These are phyloP conservation scores for Microplitis deprimator DNA, from an alignment of 2,888 invertebrate species.

Conservation along the genomic window DNA sequence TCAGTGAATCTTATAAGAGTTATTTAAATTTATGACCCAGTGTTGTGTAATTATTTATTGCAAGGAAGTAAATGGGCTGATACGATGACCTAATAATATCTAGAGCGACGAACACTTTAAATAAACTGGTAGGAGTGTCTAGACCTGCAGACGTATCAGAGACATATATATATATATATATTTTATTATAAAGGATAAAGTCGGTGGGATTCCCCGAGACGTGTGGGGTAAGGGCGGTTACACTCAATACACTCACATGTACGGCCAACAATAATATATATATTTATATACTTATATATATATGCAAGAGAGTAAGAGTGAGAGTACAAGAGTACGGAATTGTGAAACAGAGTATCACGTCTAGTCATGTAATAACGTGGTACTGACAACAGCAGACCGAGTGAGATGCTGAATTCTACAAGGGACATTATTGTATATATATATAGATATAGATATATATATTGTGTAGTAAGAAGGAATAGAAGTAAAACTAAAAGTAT, in stretches of 20 bases:
- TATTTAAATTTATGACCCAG: not conserved
- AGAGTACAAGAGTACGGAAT: not conserved
- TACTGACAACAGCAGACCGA: no score
- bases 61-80: constrained; percentile 40
- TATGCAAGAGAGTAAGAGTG: not conserved
- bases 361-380: no score
- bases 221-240: constrained; percentile 29
- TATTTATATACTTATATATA: not conserved
- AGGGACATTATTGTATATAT: no score
- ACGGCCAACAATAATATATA: not conserved
- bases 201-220: constrained; percentile 34
- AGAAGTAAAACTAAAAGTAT: no score
- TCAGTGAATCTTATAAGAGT: constrained; percentile 51
- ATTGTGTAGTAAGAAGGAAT: no score
- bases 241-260: not conserved
- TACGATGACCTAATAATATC: constrained; percentile 58
- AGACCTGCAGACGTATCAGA: constrained; percentile 16
- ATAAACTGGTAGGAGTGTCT: constrained; percentile 12
- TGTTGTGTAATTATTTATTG: no score
- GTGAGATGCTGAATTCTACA: no score
- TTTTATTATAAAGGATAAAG: constrained; percentile 27
- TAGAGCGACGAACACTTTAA: constrained; percentile 44
- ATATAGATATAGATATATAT: no score
- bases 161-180: constrained; percentile 7
- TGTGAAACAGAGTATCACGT: not conserved